Evolutionary conservation across 2,888 invertebrate species (phyloP), one percentile per base, ranked within the genome.

Genomic region (Spisula solida): DNA sequence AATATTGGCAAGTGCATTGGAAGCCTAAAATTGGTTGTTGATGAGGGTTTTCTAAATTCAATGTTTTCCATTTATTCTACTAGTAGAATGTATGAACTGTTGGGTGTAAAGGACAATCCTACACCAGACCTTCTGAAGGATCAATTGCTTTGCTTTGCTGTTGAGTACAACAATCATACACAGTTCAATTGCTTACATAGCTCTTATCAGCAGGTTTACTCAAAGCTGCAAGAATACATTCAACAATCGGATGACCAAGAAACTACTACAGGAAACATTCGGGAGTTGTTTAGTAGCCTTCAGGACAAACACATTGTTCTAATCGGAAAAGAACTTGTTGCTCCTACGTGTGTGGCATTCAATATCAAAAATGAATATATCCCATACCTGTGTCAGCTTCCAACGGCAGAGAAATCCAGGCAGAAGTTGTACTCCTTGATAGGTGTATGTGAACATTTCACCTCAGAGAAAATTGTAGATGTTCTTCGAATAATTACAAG

Each of bases 361-460:
- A 60, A 81, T n/a, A 12, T 90, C 0, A 80, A 86, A 20, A 0
- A 51, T 31, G 82, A 89, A 20, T 90, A 89, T 81, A 4, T 18
- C 14, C 90, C 90, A 10, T 34, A 84, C n/a, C 29, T 92, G 5
- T 85, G 84, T 55, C 56, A 70, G 48, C 75, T 88, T 48, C 55
- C 81, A 18, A 25, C 18, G 18, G 10, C 25, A 5, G 56, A 56
- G 4, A 0, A 56, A 5, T 31, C 16, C 10, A 55, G 14, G 47
- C 79, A 79, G 41, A 55, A 56, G n/a, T 25, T 92, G 10, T 86
- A 80, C 78, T 18, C 55, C 20, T 82, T 66, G 18, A 34, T 91
- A 14, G 92, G 90, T 31, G 80, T 91, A n/a, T 60, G 75, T 70
- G 81, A 87, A 20, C 20, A 82, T 78, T 88, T 92, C 85, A n/a